These are phyloP conservation scores for Thunnus maccoyii DNA, from an alignment of 2,113 vertebrate genomes.

Conservation along the genomic window DNA sequence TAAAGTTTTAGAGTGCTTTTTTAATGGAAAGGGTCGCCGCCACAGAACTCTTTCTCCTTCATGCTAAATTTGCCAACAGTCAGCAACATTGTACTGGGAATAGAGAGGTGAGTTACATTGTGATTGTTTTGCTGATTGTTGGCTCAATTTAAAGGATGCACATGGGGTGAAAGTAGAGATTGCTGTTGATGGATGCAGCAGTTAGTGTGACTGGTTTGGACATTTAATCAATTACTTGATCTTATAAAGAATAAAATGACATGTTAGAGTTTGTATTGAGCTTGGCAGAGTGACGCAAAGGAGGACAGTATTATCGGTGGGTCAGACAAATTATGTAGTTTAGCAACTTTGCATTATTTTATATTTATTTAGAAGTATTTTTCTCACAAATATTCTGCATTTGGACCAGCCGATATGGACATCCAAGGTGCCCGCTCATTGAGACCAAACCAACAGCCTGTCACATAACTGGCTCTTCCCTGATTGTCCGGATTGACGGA, in stretches of 20 bases:
- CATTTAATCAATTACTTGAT: conserved; percentile 38
- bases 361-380: too few relatives aligned
- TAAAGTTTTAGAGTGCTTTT: not conserved
- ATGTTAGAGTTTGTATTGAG: not conserved
- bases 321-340: too few relatives aligned
- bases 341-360: too few relatives aligned
- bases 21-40: not conserved
- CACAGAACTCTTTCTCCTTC: not conserved
- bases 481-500: too few relatives aligned
- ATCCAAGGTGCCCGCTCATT: too few relatives aligned
- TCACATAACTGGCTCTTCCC: too few relatives aligned
- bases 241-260: conserved; percentile 1
- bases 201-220: conserved; percentile 4
- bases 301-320: too few relatives aligned
- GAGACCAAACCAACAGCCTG: too few relatives aligned
- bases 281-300: not conserved
- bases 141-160: conserved; percentile 36
- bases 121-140: conserved; percentile 34
- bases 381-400: too few relatives aligned
- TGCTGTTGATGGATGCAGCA: conserved; percentile 33
- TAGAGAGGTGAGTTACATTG: not conserved
- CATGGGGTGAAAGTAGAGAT: conserved; percentile 32
- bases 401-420: too few relatives aligned
- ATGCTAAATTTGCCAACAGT: conserved; percentile 24
- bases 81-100: not conserved